Conservation (phyloP, 2,797 vertebrate species). For the Pachyuromys duprasi region DNA sequence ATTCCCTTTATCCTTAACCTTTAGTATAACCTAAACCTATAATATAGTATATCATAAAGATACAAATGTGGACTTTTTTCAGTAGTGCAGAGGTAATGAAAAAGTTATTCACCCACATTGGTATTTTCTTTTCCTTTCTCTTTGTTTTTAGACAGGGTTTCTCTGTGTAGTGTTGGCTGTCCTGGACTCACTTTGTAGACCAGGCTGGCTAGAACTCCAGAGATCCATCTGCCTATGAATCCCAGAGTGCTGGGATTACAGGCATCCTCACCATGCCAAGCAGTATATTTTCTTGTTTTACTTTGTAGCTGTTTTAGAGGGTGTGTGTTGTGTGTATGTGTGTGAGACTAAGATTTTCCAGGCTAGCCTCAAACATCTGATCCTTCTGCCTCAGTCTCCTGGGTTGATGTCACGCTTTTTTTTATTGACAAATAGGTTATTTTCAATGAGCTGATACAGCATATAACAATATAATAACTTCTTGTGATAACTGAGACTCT, state of each 20-base stretch:
- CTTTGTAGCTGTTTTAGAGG: not conserved
- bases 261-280: no score
- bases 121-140: no score
- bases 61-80: constrained; percentile 28
- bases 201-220: no score
- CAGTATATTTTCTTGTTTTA: constrained; percentile 49
- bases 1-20: constrained; percentile 44
- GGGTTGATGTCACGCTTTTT: not conserved
- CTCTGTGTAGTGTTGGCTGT: no score
- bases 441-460: constrained; percentile 28
- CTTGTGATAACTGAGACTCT: constrained; percentile 45
- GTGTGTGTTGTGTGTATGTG: not conserved
- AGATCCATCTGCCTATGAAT: no score
- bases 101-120: not conserved
- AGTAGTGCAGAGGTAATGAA: constrained; percentile 24
- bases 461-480: constrained; percentile 59
- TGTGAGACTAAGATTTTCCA: not conserved
- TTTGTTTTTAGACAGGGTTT: no score
- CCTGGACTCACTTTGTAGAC: no score
- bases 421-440: constrained; percentile 23
- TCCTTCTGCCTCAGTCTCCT: not conserved
- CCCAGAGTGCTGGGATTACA: no score
- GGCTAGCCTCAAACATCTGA: not conserved
- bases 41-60: not conserved
- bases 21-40: not conserved